A percentile compares a stretch with the other conserved stretches of the same genome.
Evolutionary conservation across 2,797 vertebrate genomes (phyloP).

Genomic region (Paedocypris micromegethes): DNA sequence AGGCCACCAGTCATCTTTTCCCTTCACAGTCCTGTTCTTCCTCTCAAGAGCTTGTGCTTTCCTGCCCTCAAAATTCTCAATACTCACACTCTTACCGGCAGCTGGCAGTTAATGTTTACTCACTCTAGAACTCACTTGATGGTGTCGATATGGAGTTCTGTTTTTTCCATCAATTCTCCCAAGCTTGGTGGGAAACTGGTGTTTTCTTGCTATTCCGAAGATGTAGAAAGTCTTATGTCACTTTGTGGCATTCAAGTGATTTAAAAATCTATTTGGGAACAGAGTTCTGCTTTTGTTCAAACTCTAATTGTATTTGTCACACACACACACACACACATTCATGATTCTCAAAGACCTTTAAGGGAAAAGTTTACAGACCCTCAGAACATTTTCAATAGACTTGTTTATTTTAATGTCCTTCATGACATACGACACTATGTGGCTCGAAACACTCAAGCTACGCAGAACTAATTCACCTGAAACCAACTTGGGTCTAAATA

Average conservation of each 20-base stretch:
- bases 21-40: constrained; percentile 35
- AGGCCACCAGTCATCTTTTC: constrained; percentile 9
- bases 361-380: no score
- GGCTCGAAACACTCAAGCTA: constrained; percentile 2
- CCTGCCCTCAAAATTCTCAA: constrained; percentile 28
- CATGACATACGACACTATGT: neutral
- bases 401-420: neutral
- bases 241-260: no score
- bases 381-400: no score
- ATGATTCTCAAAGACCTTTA: no score
- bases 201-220: neutral
- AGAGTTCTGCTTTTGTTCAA: no score
- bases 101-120: constrained; percentile 22
- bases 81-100: constrained; percentile 19
- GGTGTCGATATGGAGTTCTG: neutral
- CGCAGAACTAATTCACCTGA: neutral
- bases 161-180: constrained; percentile 20
- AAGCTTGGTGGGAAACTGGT: constrained; percentile 1
- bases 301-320: no score
- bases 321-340: no score
- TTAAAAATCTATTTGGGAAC: no score
- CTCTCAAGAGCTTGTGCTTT: constrained; percentile 42
- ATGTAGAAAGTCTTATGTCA: no score
- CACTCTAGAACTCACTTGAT: constrained; percentile 11
- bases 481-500: constrained; percentile 6